phyloP scores from a whole-genome alignment of 1,140 invertebrate species.

The Drosophila ficusphila region DNA sequence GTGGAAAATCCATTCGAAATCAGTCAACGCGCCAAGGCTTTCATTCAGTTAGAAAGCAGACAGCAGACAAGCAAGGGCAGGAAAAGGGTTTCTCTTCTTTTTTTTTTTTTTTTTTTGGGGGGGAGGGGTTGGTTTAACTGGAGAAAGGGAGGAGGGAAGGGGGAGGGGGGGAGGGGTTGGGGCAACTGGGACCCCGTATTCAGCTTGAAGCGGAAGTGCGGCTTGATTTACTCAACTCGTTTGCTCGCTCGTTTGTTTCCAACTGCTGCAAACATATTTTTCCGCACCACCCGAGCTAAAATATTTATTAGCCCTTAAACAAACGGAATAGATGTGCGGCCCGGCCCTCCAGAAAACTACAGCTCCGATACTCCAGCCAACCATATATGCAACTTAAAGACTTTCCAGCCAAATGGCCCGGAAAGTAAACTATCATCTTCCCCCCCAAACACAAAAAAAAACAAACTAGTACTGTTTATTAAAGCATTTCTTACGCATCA shows the following conservation, averaged over 20 bases:
- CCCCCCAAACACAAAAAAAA: not conserved
- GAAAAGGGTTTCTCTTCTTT: constrained; percentile 6
- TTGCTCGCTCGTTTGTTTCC: constrained; percentile 73
- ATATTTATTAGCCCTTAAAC: constrained; percentile 64
- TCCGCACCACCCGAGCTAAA: constrained; percentile 28
- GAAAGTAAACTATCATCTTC: constrained; percentile 15
- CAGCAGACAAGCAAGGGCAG: constrained; percentile 50
- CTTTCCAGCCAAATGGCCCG: constrained; percentile 22
- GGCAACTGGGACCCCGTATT: not conserved
- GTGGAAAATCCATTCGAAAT: constrained; percentile 76
- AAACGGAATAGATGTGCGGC: constrained; percentile 49
- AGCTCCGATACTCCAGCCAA: not conserved
- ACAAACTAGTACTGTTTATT: constrained; percentile 52
- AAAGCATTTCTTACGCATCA: constrained; percentile 81
- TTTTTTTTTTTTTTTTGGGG: constrained; percentile 11
- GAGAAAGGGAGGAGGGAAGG: constrained; percentile 5
- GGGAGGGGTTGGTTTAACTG: constrained; percentile 14
- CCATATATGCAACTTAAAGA: constrained; percentile 18
- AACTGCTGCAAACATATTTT: constrained; percentile 35
- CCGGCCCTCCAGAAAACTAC: constrained; percentile 10
- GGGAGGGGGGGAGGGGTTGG: constrained; percentile 16
- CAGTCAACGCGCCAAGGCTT: constrained; percentile 79
- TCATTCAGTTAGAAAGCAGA: constrained; percentile 76
- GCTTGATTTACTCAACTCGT: constrained; percentile 82
- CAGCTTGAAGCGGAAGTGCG: constrained; percentile 76